These are phyloP conservation scores for Adineta ricciae DNA, from an alignment of 2,888 invertebrate species.

Conservation along the genomic window DNA sequence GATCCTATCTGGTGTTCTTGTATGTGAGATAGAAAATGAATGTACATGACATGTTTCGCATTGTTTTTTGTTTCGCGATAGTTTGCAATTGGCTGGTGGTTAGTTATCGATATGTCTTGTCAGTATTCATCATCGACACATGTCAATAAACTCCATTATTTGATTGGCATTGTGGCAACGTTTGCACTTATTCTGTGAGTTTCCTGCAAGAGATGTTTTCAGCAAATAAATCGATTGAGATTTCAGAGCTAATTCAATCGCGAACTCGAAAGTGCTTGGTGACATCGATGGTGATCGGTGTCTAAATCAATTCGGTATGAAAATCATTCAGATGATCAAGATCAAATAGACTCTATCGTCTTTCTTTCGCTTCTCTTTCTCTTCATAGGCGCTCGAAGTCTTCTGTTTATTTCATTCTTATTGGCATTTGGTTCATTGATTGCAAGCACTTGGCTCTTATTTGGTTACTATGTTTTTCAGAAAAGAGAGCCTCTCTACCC, in stretches of 20 bases:
- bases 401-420: constrained; percentile 91
- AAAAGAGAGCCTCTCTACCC: not conserved
- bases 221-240: too few species aligned
- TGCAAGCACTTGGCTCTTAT: constrained; percentile 87
- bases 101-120: constrained; percentile 82
- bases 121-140: constrained; percentile 57
- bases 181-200: constrained; percentile 82
- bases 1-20: not conserved
- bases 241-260: constrained; percentile 17
- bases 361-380: not conserved
- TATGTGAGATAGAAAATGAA: not conserved
- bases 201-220: too few species aligned
- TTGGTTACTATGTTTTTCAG: constrained; percentile 54
- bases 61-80: not conserved
- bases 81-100: constrained; percentile 76
- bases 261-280: constrained; percentile 31
- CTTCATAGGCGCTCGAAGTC: constrained; percentile 62
- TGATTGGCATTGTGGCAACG: constrained; percentile 86
- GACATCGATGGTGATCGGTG: not conserved
- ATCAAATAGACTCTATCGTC: too few species aligned
- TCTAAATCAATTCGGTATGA: constrained; percentile 16
- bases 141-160: constrained; percentile 62
- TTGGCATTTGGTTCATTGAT: constrained; percentile 90
- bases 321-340: not conserved
- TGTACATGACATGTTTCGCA: too few species aligned